Evolutionary conservation across 1,140 invertebrate species (phyloP).

Genomic region (Euglossa dilemma): DNA sequence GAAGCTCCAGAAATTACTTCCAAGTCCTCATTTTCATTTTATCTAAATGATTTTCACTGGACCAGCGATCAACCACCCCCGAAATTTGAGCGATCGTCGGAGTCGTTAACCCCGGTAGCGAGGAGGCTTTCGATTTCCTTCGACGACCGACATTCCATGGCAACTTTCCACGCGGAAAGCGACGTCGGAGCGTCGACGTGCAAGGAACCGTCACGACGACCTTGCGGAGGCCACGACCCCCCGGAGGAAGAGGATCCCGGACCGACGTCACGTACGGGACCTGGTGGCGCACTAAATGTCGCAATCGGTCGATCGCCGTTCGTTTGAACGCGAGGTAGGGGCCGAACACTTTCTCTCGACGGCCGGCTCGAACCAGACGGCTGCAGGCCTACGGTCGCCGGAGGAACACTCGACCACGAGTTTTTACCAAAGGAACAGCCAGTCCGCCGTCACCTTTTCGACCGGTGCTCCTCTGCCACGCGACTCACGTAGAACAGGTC

Average conservation of each 20-base stretch:
- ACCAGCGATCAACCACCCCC: not conserved
- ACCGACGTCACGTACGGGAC: slow-evolving; percentile 9
- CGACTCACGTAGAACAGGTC: slow-evolving; percentile 20
- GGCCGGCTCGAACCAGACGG: slow-evolving; percentile 52
- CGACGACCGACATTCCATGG: not conserved
- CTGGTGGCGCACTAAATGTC: slow-evolving; percentile 65
- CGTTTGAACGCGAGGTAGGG: slow-evolving; percentile 50
- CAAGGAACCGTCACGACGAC: not conserved
- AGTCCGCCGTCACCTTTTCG: slow-evolving; percentile 13
- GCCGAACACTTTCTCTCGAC: slow-evolving; percentile 76
- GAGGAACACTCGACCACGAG: slow-evolving; percentile 74
- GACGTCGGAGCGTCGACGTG: not conserved
- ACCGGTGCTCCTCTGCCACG: slow-evolving; percentile 9
- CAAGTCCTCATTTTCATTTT: too few species aligned
- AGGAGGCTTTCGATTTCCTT: slow-evolving; percentile 9
- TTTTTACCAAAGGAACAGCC: slow-evolving; percentile 78
- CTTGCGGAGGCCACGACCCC: slow-evolving; percentile 13
- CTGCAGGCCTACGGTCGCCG: slow-evolving; percentile 53
- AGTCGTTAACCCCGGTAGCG: not conserved
- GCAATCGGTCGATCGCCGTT: slow-evolving; percentile 56
- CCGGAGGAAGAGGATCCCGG: slow-evolving; percentile 19
- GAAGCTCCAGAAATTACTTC: too few species aligned
- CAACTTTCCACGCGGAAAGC: slow-evolving; percentile 5
- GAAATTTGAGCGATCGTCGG: not conserved
- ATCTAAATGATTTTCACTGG: not conserved